Base-by-base conservation (phyloP, 2,888 invertebrate species). In the Suillia variegata region DNA sequence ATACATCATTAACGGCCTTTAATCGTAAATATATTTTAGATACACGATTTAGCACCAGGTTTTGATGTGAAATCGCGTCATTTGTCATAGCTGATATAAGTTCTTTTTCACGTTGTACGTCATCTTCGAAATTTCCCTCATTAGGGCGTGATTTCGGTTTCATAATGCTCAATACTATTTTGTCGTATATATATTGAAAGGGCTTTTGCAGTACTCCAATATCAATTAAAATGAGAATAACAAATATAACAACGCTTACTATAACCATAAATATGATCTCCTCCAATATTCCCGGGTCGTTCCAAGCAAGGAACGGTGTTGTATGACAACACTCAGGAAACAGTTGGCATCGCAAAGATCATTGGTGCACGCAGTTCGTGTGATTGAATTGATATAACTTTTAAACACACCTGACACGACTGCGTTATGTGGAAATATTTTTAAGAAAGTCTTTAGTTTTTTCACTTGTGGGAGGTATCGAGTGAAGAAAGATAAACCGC, bases 1-100 rank as follows among this genome's bases (percentile, higher is more conserved):
- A 88, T 5, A 91, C 82, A 65, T 89, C 88, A 74, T 92, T 88
- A 0, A 95, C 94, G 1, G 93, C 94, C 42, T 89, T 78, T 58
- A 90, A 83, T 0, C 84, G 84, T 8, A 86, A 87, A 71, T 93
- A 94, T 72, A 85, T 87, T 78, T 93, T 94, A 13, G 89, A 86
- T n/a, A 94, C 82, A 63, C 85, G 83, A 56, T 84, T 85, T 3
- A 89, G 75, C 4, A 88, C 85, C 1, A 90, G 74, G 8, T 83
- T 85, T 68, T 85, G 81, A 0, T 75, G 67, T 1, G 67, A 31
- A 8, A 84, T 76, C 12, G 81, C 78, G 0, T 70, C 34, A 5
- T 67, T 59, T 2, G 82, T 68, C 54, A 83, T 75, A 5, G 69
- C 68, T 15, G 76, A 68, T 1, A 86, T 84, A 66, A 81, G 83